Evolutionary conservation across 2,113 vertebrate species (phyloP).

Genomic region (Psittacus erithacus): DNA sequence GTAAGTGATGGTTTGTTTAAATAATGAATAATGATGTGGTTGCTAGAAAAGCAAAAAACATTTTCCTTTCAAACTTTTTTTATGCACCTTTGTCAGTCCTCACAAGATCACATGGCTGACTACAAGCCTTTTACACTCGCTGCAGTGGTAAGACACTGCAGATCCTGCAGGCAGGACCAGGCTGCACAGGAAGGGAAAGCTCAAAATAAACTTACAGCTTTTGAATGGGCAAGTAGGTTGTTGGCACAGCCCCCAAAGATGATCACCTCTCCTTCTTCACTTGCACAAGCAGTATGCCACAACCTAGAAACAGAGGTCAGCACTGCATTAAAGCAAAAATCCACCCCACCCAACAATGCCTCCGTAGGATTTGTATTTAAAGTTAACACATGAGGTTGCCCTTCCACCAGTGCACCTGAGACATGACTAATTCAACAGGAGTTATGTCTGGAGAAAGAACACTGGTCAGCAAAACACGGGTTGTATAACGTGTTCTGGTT

Average conservation of each 20-base stretch:
- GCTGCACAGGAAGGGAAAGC: not conserved
- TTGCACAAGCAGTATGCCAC: conserved; percentile 94
- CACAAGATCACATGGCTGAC: fast-evolving
- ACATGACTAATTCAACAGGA: fast-evolving
- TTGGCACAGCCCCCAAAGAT: conserved; percentile 98
- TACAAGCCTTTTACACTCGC: fast-evolving
- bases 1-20: not conserved
- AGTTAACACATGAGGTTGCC: not conserved
- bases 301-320: conserved; percentile 75
- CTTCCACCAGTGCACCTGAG: fast-evolving
- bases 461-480: fast-evolving
- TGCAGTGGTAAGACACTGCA: fast-evolving
- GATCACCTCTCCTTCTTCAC: conserved; percentile 93
- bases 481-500: fast-evolving
- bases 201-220: conserved; percentile 84
- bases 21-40: not conserved
- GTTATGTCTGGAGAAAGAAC: not conserved
- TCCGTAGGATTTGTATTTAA: not conserved
- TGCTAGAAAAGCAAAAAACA: not conserved
- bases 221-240: conserved; percentile 89
- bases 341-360: fast-evolving
- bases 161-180: not conserved
- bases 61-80: not conserved
- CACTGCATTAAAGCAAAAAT: not conserved
- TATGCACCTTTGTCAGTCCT: not conserved